Conservation (phyloP, 2,113 vertebrate species). For the Limanda limanda region DNA sequence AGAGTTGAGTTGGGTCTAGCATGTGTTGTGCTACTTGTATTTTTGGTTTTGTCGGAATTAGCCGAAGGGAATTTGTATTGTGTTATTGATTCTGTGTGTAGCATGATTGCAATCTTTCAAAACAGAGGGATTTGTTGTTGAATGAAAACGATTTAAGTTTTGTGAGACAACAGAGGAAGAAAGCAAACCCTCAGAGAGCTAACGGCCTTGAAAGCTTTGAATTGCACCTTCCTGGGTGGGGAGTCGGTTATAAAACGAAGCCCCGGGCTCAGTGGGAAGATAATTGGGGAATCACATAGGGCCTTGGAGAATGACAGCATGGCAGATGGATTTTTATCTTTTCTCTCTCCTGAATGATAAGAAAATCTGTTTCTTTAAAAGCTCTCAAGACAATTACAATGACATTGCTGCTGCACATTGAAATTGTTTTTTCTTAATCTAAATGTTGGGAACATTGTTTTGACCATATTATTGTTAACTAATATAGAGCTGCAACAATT, state of each 20-base stretch:
- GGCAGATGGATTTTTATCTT: slow-evolving; percentile 28
- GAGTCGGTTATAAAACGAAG: slow-evolving; percentile 20
- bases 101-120: background rate
- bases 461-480: background rate
- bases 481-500: background rate
- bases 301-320: slow-evolving; percentile 7
- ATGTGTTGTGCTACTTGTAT: slow-evolving; percentile 14
- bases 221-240: slow-evolving; percentile 4
- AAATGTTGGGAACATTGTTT: background rate
- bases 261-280: slow-evolving; percentile 12
- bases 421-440: background rate
- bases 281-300: slow-evolving; percentile 24
- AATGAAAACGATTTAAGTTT: slow-evolving; percentile 7
- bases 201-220: slow-evolving; percentile 11
- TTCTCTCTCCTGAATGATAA: background rate
- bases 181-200: background rate
- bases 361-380: background rate
- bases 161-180: background rate
- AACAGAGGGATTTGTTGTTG: slow-evolving; percentile 3
- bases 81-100: slow-evolving; percentile 4
- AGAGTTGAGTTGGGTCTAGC: slow-evolving; percentile 29
- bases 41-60: background rate
- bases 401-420: background rate
- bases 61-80: background rate
- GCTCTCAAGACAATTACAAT: background rate